Evolutionary conservation across 2,888 invertebrate species (phyloP).

Genomic region (Heteromyza rotundicornis): DNA sequence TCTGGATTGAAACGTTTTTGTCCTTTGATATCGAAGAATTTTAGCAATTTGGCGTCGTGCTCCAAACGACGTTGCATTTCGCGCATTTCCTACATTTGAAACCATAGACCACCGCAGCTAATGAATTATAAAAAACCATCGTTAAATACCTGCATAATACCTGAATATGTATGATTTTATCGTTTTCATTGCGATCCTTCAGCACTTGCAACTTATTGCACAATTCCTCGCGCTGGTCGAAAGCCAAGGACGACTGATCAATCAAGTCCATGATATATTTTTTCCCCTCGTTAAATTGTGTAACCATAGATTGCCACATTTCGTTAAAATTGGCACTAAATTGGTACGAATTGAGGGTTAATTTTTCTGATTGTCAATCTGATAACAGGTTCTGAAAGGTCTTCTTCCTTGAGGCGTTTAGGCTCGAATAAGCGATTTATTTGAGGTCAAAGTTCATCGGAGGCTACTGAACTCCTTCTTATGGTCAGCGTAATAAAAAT

Average conservation of each 20-base stretch:
- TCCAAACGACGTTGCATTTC: slow-evolving; percentile 85
- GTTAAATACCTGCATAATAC: too few relatives aligned
- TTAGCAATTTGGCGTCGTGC: slow-evolving; percentile 82
- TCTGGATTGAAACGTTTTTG: slow-evolving; percentile 79
- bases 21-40: slow-evolving; percentile 84
- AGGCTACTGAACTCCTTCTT: too few relatives aligned
- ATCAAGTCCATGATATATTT: slow-evolving; percentile 84
- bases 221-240: slow-evolving; percentile 85
- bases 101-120: too few relatives aligned
- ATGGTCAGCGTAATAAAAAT: too few relatives aligned
- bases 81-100: slow-evolving; percentile 74
- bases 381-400: too few relatives aligned
- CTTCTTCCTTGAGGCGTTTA: too few relatives aligned
- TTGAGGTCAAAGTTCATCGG: too few relatives aligned
- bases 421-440: too few relatives aligned
- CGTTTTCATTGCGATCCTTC: slow-evolving; percentile 78
- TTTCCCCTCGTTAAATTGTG: slow-evolving; percentile 78
- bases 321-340: slow-evolving; percentile 83
- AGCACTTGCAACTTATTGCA: slow-evolving; percentile 80
- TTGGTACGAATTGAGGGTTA: too few relatives aligned
- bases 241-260: slow-evolving; percentile 86
- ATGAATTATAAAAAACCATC: too few relatives aligned
- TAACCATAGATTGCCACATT: slow-evolving; percentile 79
- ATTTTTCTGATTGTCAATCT: too few relatives aligned
- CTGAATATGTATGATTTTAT: slow-evolving; percentile 70